Evolutionary conservation across 2,113 vertebrate species (phyloP).

Genomic region (Megalops atlanticus): DNA sequence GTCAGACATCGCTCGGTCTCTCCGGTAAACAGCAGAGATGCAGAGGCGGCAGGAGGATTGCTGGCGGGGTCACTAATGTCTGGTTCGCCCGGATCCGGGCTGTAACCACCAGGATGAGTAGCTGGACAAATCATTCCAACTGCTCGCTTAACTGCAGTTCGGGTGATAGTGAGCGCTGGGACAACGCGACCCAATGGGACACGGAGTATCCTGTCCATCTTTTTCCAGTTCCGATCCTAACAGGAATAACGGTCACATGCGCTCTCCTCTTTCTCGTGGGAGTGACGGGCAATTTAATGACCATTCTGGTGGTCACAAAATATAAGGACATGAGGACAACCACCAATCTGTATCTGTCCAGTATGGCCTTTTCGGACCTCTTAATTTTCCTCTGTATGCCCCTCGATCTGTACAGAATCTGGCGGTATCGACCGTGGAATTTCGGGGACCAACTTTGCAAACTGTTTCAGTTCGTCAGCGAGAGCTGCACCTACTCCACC

Average conservation of each 20-base stretch:
- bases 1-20: background rate
- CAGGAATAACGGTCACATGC: conserved; percentile 82
- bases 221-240: conserved; percentile 84
- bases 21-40: conserved; percentile 34
- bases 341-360: conserved; percentile 94
- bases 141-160: conserved; percentile 71
- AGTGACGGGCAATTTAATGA: conserved; percentile 87
- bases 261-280: conserved; percentile 84
- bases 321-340: conserved; percentile 93
- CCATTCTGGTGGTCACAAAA: conserved; percentile 87
- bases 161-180: conserved; percentile 36
- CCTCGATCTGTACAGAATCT: conserved; percentile 90
- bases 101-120: conserved; percentile 70
- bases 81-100: conserved; percentile 17
- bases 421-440: conserved; percentile 93
- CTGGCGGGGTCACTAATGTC: conserved; percentile 25
- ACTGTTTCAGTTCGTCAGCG: conserved; percentile 94
- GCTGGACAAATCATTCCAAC: conserved; percentile 64
- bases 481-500: conserved; percentile 94
- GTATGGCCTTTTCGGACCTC: conserved; percentile 95
- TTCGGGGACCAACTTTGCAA: conserved; percentile 90
- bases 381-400: conserved; percentile 97
- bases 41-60: conserved; percentile 17
- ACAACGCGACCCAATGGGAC: conserved; percentile 54
- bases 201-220: conserved; percentile 64